Evolutionary conservation across 2,113 vertebrate species (phyloP), one percentile per base, ranked within the genome.

Genomic region (Planiliza haematocheilus): DNA sequence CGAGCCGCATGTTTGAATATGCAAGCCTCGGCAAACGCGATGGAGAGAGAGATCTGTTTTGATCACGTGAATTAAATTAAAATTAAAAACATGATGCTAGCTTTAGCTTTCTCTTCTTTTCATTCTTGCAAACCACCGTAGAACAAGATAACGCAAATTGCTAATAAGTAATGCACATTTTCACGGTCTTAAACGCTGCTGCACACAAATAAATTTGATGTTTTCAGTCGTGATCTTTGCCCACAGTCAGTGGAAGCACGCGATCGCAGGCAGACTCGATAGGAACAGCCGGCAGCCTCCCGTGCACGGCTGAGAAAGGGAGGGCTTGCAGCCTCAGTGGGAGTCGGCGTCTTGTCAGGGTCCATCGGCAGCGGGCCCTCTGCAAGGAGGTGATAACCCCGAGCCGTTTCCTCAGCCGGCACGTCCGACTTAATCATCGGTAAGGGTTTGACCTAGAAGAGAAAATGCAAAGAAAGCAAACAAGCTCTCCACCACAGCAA

Each of bases 391-490:
- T 21, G 79, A 87, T 65, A 77, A 84, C 76, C 77, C 41, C 38
- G 9, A 74, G 85, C 69, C 30, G 18, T 56, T 51, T 80, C 45
- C 62, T 67, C 77, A 43, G 77, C 74, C 77, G 45, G 46, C 80
- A 64, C 49, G 75, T 85, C 82, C 69, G 8, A 79, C 67, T 63
- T 74, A 58, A 87, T 88, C 83, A 82, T 63, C 49, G 21, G 17
- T 7, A 39, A 46, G 67, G 60, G 49, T 49, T 34, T 52, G 73
- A 77, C 77, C 79, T 13, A 39, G 45, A 79, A 76, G 50, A 74
- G 61, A 21, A 66, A 74, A 74, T 55, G 78, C 72, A 79, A 69
- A 58, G 72, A 81, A 55, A 83, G 78, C 63, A 74, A 59, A 85
- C 30, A 56, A 58, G 74, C 0, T 14, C 39, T 49, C 30, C 21